These are phyloP conservation scores for Drosophila mayaguana DNA, from an alignment of 2,888 invertebrate genomes.

Conservation along the genomic window DNA sequence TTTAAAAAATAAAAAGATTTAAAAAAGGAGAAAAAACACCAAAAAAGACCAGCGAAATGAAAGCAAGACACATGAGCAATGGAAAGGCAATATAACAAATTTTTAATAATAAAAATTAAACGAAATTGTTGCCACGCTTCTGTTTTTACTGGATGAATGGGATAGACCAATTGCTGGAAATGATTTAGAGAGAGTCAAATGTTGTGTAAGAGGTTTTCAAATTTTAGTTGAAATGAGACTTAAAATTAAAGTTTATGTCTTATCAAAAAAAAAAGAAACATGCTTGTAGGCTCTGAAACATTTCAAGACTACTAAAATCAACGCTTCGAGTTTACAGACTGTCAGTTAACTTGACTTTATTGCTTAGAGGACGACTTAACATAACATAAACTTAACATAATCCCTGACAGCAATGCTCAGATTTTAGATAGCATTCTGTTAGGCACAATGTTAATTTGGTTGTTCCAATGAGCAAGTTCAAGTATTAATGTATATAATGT, in stretches of 20 bases:
- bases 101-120: slow-evolving; percentile 76
- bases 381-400: not conserved
- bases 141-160: slow-evolving; percentile 27
- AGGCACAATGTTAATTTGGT: not conserved
- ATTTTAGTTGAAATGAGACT: too few species aligned
- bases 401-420: too few species aligned
- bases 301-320: too few species aligned
- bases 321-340: not conserved
- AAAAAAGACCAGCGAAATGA: slow-evolving; percentile 31
- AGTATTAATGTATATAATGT: too few species aligned
- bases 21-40: slow-evolving; percentile 28
- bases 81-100: slow-evolving; percentile 73
- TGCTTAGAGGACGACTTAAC: not conserved
- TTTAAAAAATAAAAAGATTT: slow-evolving; percentile 29
- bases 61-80: slow-evolving; percentile 62
- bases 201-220: too few species aligned
- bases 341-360: not conserved
- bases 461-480: too few species aligned
- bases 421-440: not conserved
- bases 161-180: too few species aligned
- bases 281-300: too few species aligned
- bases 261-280: too few species aligned
- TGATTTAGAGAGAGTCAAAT: too few species aligned
- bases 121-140: slow-evolving; percentile 41
- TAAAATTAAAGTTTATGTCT: too few species aligned